Base-by-base conservation (phyloP, 2,888 invertebrate genomes). In the Microctonus brassicae region DNA sequence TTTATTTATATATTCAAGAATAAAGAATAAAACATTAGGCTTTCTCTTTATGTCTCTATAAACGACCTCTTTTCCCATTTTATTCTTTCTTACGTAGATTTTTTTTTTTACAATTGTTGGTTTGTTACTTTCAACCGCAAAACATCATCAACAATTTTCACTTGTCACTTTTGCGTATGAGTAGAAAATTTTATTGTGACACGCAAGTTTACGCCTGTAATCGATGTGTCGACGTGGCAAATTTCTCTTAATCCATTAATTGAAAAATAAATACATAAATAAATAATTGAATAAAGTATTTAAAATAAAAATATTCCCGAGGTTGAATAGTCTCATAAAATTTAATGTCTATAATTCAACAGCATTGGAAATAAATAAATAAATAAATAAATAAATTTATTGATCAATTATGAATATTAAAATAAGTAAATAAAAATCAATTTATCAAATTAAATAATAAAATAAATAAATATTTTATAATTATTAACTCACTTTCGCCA, bases 401-500 rank as follows among this genome's bases (percentile, higher is more conserved):
- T 26, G 20, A 36, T 2, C 24, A 36, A n/a, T n/a, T n/a, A n/a
- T n/a, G n/a, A n/a, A n/a, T n/a, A n/a, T n/a, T n/a, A n/a, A n/a
- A n/a, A n/a, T n/a, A n/a, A n/a, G n/a, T n/a, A n/a, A n/a, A n/a
- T n/a, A n/a, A n/a, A n/a, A n/a, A n/a, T n/a, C n/a, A n/a, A n/a
- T n/a, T n/a, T n/a, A n/a, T n/a, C n/a, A n/a, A n/a, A n/a, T n/a
- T n/a, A n/a, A n/a, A n/a, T n/a, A n/a, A n/a, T n/a, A n/a, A n/a
- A n/a, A n/a, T n/a, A n/a, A n/a, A n/a, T n/a, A n/a, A n/a, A n/a
- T n/a, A n/a, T n/a, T n/a, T n/a, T n/a, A n/a, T n/a, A n/a, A n/a
- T n/a, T n/a, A n/a, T n/a, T 61, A n/a, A 67, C 67, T 72, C 17
- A 72, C 71, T 63, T 72, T 72, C 71, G 71, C 71, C 71, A 72